phyloP scores from a whole-genome alignment of 2,797 vertebrate genomes.

The Spheniscus humboldti region DNA sequence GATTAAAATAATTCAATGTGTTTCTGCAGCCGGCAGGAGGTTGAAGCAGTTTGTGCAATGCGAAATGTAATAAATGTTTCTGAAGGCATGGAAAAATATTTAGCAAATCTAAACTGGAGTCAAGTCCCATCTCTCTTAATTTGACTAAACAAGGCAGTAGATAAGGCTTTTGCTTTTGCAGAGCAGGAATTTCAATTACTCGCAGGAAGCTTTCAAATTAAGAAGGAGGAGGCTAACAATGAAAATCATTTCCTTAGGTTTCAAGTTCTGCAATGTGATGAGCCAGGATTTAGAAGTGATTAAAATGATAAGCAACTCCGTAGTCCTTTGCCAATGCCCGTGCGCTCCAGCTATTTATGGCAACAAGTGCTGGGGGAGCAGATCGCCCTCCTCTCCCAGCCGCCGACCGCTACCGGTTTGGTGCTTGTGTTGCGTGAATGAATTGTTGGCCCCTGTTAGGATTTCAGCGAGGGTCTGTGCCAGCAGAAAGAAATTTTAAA shows the following conservation, averaged over 20 bases:
- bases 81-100: conserved; percentile 52
- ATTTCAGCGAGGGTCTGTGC: neutral
- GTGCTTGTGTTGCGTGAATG: neutral
- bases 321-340: neutral
- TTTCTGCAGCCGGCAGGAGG: conserved; percentile 16
- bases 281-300: conserved; percentile 17
- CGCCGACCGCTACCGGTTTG: neutral
- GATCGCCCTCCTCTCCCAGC: neutral
- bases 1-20: neutral
- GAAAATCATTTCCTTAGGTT: conserved; percentile 52
- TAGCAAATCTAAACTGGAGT: conserved; percentile 36
- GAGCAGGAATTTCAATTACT: conserved; percentile 59
- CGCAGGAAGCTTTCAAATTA: conserved; percentile 50
- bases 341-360: neutral
- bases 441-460: neutral
- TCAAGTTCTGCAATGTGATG: neutral
- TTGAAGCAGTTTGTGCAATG: conserved; percentile 13
- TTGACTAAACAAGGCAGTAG: conserved; percentile 3
- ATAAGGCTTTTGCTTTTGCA: conserved; percentile 23
- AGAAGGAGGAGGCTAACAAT: conserved; percentile 40
- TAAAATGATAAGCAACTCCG: neutral
- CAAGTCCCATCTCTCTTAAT: conserved; percentile 25
- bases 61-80: conserved; percentile 36
- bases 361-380: neutral
- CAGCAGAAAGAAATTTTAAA: neutral